Base-by-base conservation (phyloP, 1,140 invertebrate genomes). In the Tetranychus urticae region DNA sequence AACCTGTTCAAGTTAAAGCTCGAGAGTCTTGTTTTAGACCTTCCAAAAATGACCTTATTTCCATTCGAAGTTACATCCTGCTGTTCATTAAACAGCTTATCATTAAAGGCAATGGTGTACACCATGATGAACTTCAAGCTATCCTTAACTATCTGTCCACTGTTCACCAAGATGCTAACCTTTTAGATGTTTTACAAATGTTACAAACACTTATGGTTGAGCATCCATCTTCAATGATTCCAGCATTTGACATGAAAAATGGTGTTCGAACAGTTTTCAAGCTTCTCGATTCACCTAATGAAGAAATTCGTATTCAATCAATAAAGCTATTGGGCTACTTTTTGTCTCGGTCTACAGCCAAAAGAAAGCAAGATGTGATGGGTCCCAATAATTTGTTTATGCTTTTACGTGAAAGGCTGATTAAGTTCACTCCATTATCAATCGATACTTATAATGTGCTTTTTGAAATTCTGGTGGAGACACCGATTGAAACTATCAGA, bases 341-440 rank as follows among this genome's bases (percentile, higher is more conserved):
- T 69, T 68, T 81, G 0, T 77, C 77, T 66, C 68, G 79, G 60
- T 78, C 77, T 56, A 81, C 80, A 33, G 73, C 76, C 63, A 81
- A 80, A 75, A 79, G 93, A 64, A 97, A 98, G 74, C 94, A 93
- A 71, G 92, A 97, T 72, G 88, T 94, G 13, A 94, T 98, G 89
- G 90, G 86, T 67, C 90, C 92, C 4, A 84, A 94, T 74, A 98
- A 99, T 78, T 78, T 98, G 66, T 97, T 97, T 75, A 94, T 92
- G 23, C 72, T 99, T 62, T 76, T 99, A 60, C 85, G 90, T 3
- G 93, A 97, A 71, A 78, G 91, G 63, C 76, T 99, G 60, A 77
- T 93, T 62, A 37, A 45, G 10, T 65, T 59, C 45, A 65, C 57
- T 33, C 64, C 64, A 34, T 33, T 65, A 33, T 42, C 56, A 2